Conservation (phyloP, 2,113 vertebrate genomes). For the Pyrgilauda ruficollis region DNA sequence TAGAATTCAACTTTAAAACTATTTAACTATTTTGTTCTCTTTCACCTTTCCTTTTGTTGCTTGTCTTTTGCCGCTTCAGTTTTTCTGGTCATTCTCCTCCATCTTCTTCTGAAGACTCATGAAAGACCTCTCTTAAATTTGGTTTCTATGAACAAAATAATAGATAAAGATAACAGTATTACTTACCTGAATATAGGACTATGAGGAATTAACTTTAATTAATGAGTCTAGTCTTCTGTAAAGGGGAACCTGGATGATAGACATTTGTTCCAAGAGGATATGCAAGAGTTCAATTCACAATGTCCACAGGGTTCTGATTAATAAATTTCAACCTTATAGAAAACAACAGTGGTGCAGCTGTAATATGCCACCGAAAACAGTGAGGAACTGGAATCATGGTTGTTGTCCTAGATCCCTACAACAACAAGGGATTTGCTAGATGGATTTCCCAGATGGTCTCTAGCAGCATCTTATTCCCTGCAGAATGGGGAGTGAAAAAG, state of each 20-base stretch:
- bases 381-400: neutral
- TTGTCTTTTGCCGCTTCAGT: neutral
- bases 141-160: neutral
- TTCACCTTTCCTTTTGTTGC: neutral
- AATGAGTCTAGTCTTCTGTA: neutral
- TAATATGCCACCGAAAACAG: neutral
- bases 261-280: neutral
- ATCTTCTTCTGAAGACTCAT: neutral
- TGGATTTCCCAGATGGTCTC: constrained; percentile 49
- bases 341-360: neutral
- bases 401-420: neutral
- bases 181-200: neutral
- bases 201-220: neutral
- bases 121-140: neutral
- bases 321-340: neutral
- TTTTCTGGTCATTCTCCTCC: neutral
- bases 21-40: neutral
- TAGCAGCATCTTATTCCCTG: neutral
- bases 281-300: neutral
- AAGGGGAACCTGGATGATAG: neutral
- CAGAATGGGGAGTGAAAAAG: constrained; percentile 2
- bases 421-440: constrained; percentile 15
- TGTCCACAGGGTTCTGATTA: neutral
- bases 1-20: neutral
- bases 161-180: neutral